These are phyloP conservation scores for Megaustenia siamemsis DNA, from an alignment of 2,888 invertebrate species.

Conservation along the genomic window DNA sequence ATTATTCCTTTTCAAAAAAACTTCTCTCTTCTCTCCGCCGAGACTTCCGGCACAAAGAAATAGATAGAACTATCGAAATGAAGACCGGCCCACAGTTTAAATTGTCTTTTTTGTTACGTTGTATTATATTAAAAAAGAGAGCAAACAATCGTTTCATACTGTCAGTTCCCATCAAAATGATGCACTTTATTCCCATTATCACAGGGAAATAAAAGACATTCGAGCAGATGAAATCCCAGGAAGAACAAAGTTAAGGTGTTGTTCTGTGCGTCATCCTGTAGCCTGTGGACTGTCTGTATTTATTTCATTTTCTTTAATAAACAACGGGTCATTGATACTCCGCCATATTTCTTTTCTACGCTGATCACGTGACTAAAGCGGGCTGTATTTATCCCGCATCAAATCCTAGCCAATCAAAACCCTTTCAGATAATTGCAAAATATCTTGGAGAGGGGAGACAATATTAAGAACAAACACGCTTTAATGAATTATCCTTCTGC, in stretches of 20 bases:
- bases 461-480: constrained; percentile 45
- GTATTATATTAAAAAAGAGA: too few relatives aligned
- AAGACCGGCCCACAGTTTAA: too few relatives aligned
- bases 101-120: too few relatives aligned
- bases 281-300: constrained; percentile 13
- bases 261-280: constrained; percentile 9
- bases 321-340: constrained; percentile 31
- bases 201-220: too few relatives aligned
- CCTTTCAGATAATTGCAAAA: constrained; percentile 47
- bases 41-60: too few relatives aligned
- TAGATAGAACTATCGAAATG: too few relatives aligned
- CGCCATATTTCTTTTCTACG: background rate
- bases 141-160: too few relatives aligned
- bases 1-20: too few relatives aligned
- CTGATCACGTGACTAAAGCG: constrained; percentile 40
- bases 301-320: constrained; percentile 39
- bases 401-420: constrained; percentile 45
- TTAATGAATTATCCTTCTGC: constrained; percentile 39
- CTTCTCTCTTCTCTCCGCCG: too few relatives aligned
- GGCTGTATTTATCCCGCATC: constrained; percentile 35
- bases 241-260: background rate
- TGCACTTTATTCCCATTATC: too few relatives aligned
- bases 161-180: too few relatives aligned
- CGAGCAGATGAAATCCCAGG: too few relatives aligned
- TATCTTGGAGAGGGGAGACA: constrained; percentile 19